Evolutionary conservation across 2,113 vertebrate species (phyloP).

Genomic region (Orcinus orca): DNA sequence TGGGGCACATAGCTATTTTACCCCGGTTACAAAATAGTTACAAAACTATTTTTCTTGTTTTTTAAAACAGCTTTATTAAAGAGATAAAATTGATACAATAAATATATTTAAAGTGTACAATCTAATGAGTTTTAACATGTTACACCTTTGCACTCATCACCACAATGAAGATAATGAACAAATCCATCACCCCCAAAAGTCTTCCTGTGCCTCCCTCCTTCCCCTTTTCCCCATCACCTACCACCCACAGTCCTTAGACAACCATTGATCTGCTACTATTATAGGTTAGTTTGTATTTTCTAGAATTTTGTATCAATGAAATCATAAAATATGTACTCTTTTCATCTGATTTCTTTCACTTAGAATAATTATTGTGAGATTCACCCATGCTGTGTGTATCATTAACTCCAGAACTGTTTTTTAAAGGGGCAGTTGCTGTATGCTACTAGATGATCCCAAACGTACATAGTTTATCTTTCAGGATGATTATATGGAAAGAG

Average conservation of each 20-base stretch:
- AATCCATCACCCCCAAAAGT: not conserved
- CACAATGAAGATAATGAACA: not conserved
- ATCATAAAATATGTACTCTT: not conserved
- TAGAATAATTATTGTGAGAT: conserved; percentile 5
- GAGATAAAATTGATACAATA: not conserved
- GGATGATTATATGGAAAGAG: not conserved
- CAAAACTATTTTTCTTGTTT: not conserved
- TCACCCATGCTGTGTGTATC: not conserved
- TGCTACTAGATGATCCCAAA: not conserved
- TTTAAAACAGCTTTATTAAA: conserved; percentile 27
- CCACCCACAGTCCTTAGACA: not conserved
- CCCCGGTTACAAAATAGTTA: not conserved
- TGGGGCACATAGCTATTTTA: not conserved
- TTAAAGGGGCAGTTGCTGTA: not conserved
- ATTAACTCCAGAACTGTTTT: not conserved
- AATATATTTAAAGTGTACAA: not conserved
- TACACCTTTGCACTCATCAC: not conserved
- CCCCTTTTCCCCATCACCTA: not conserved
- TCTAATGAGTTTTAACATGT: not conserved
- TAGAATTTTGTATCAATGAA: not conserved
- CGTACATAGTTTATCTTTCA: not conserved
- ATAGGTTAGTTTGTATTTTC: not conserved
- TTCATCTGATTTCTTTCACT: not conserved
- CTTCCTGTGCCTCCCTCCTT: not conserved
- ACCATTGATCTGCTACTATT: not conserved